Base-by-base conservation (phyloP, 2,888 invertebrate species). In the Anarsia innoxiella region DNA sequence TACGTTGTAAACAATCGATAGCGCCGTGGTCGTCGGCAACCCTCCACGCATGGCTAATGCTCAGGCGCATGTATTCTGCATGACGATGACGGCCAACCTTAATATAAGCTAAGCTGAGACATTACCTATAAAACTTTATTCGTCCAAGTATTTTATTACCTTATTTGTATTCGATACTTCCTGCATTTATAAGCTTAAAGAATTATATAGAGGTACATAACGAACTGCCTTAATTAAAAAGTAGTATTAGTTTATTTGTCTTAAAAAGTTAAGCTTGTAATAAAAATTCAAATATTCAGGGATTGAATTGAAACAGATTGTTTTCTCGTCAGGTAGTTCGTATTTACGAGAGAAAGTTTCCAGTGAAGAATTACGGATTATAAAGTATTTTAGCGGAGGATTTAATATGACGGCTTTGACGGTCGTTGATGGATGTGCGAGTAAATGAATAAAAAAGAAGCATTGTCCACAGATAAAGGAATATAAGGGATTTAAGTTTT, bases 1-100 rank as follows among this genome's bases (percentile, higher is more conserved):
- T 67, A 65, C 53, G 62, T 61, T 56, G 75, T 77, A 73, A 76
- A 80, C 77, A 78, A 77, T 78, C 70, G 74, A 72, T 70, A 66
- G 69, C 67, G 66, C 61, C 60, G 59, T 57, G 61, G 66, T 53
- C 61, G 63, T 56, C 48, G 55, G 59, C 53, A 55, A 62, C 72
- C 59, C 65, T 68, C 51, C 66, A 59, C 66, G 83, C 79, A 83
- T 83, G 56, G 58, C 49, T 72, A 79, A 80, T 80, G 82, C 67
- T 66, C 63, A 43, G 46, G 60, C 69, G 73, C 69, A 58, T 44
- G 59, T 55, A 53, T 54, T 44, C 54, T 52, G 80, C 74, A 83
- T 82, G 64, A 56, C 58, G 72, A 83, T 80, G 73, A 83, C 72
- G 60, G 61, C 59, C 50, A 49, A 58, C 51, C 45, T 54, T 56